Base-by-base conservation (phyloP, 2,797 vertebrate species). In the Pelodytes ibericus region DNA sequence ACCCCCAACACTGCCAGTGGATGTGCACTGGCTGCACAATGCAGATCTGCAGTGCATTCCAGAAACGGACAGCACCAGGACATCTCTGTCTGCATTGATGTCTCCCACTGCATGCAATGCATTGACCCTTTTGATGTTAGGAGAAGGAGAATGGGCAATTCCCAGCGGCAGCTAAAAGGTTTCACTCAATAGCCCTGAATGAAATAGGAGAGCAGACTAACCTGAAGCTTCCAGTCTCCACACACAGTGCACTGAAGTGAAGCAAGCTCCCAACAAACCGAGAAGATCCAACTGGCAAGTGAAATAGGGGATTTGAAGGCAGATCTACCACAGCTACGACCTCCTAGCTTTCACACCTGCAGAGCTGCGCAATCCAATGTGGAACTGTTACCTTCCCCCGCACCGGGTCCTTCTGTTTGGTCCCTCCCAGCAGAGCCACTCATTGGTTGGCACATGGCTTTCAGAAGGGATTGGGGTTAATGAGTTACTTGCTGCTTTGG, bases 291-390 rank as follows among this genome's bases (percentile, higher is more conserved):
- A 31, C 25, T 16, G 26, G 25, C 74, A 56, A 39, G 51, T 36
- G 60, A 22, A 3, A 26, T 20, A 51, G 59, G 68, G 26, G 75
- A 33, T 47, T 16, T 47, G 53, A 51, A 6, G 10, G 29, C 64
- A 29, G 30, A 71, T 47, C 49, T 22, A 20, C 11, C 22, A 60
- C 75, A 66, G 69, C 51, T 53, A 30, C 70, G 26, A 29, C 47
- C 63, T 79, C 44, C 57, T 60, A 15, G 13, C 53, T 25, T 57
- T 36, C 70, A 79, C 76, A 79, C 76, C 76, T 79, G 76, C 76
- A 72, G 57, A 60, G 75, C 75, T 72, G 75, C 75, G 68, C 69
- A 72, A 61, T 53, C 60, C 69, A 68, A 61, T 73, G 70, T 67
- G 57, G 7, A 30, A 30, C 76, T 44, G 62, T 24, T 41, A 66